Evolutionary conservation across 2,888 invertebrate species (phyloP).

Genomic region (Teleogryllus oceanicus): DNA sequence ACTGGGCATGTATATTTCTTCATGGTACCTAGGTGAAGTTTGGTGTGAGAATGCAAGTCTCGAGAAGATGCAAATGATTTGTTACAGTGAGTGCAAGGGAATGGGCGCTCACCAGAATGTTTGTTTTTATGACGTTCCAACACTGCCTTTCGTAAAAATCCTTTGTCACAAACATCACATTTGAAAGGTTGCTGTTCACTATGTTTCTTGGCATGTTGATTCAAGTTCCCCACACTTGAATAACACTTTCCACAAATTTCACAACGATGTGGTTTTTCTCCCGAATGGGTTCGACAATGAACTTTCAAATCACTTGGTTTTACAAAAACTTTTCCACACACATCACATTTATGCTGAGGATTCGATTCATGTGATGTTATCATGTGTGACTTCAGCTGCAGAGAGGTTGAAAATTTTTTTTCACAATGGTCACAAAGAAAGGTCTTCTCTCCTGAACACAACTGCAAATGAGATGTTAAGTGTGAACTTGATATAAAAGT

Average conservation of each 20-base stretch:
- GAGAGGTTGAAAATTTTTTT: constrained; percentile 33
- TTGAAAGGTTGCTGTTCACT: constrained; percentile 33
- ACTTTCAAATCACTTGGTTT: constrained; percentile 35
- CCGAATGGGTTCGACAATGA: constrained; percentile 36
- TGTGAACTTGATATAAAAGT: constrained; percentile 34
- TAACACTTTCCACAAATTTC: constrained; percentile 37
- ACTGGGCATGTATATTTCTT: constrained; percentile 35
- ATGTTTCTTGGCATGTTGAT: constrained; percentile 37
- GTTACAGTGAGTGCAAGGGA: constrained; percentile 34
- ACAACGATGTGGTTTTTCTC: constrained; percentile 37
- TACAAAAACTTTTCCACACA: constrained; percentile 36
- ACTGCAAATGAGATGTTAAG: constrained; percentile 33
- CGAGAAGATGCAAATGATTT: constrained; percentile 34
- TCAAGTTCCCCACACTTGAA: constrained; percentile 36
- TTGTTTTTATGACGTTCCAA: constrained; percentile 35
- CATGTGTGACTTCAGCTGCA: constrained; percentile 32
- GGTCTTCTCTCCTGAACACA: constrained; percentile 34
- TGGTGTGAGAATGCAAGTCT: constrained; percentile 33
- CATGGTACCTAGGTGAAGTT: constrained; percentile 34
- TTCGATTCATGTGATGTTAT: constrained; percentile 32
- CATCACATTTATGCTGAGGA: constrained; percentile 31
- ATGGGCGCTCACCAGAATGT: constrained; percentile 35
- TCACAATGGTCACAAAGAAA: constrained; percentile 35
- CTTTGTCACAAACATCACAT: constrained; percentile 36
- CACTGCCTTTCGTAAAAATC: constrained; percentile 33